These are phyloP conservation scores for Crax fasciolata DNA, from an alignment of 2,797 vertebrate genomes.

Conservation along the genomic window DNA sequence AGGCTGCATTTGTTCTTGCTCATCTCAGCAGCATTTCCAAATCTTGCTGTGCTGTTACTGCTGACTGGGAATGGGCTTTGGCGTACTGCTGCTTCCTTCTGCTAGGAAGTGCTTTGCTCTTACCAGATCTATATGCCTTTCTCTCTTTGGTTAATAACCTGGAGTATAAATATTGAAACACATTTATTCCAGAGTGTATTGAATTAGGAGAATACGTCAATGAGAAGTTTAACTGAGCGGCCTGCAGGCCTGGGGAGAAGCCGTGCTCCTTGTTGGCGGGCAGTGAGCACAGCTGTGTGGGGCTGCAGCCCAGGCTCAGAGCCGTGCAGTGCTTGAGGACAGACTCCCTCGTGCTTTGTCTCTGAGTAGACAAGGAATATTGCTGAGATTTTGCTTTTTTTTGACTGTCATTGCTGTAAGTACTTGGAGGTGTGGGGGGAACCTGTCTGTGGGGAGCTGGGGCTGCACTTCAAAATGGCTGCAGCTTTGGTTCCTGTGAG, in stretches of 20 bases:
- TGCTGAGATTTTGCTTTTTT: neutral
- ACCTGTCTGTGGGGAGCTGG: neutral
- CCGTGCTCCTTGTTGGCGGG: fast-evolving
- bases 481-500: neutral
- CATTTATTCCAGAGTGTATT: neutral
- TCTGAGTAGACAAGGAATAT: fast-evolving
- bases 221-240: fast-evolving
- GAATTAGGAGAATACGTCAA: neutral
- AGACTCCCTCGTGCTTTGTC: fast-evolving
- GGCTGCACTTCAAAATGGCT: fast-evolving
- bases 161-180: neutral
- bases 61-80: fast-evolving
- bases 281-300: neutral
- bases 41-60: neutral
- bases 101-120: fast-evolving
- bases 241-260: neutral
- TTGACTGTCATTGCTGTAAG: neutral
- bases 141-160: neutral
- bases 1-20: neutral
- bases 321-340: neutral
- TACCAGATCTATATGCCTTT: neutral
- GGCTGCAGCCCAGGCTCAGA: neutral
- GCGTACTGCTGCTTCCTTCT: neutral
- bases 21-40: neutral
- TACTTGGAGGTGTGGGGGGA: fast-evolving